Base-by-base conservation (phyloP, 2,888 invertebrate genomes). In the Nemoura dubitans region DNA sequence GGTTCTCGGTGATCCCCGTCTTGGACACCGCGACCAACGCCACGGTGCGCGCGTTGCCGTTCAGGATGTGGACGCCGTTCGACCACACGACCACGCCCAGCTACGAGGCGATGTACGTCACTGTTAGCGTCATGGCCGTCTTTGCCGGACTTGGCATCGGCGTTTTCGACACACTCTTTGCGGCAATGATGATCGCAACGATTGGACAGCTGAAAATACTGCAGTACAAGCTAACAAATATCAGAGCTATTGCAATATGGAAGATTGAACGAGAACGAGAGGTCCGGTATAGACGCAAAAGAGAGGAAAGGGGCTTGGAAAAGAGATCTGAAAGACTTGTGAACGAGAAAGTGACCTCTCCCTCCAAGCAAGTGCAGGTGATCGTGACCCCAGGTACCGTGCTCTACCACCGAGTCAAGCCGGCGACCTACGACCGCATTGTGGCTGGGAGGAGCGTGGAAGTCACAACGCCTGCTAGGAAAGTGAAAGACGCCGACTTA, bases 191-290 rank as follows among this genome's bases (percentile, higher is more conserved):
- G 29, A 21, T 81, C 1, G 29, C 14, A 2, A 81, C 30, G 28
- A 81, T 81, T 10, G 30, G 81, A 5, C 81, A 81, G 30, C 28
- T 81, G 3, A 81, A 81, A 21, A 81, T 81, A 29, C 30, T 81
- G n/a, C 81, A 81, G 81, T 81, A 81, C 21, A 59, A 59, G 21
- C 21, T 59, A 1, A 21, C 59, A 10, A 59, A 59, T 21, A 59
- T 59, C 21, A 59, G 59, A 14, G 59, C 59, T 21, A 59, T 59
- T 59, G 59, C 59, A 1, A 7, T 59, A 14, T 1, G 59, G 14
- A 59, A 59, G 1, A 59, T 59, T 2, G 59, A 59, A 21, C 59
- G 59, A 10, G 21, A 59, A 59, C 3, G 59, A 59, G 59, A 21
- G 59, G 59, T 14, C 16, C 10, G 59, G 21, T 21, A 59, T 10